A percentile compares a stretch with the other conserved stretches of the same genome.
Conservation (phyloP, 2,888 invertebrate genomes). For the Punctoribates punctum region DNA sequence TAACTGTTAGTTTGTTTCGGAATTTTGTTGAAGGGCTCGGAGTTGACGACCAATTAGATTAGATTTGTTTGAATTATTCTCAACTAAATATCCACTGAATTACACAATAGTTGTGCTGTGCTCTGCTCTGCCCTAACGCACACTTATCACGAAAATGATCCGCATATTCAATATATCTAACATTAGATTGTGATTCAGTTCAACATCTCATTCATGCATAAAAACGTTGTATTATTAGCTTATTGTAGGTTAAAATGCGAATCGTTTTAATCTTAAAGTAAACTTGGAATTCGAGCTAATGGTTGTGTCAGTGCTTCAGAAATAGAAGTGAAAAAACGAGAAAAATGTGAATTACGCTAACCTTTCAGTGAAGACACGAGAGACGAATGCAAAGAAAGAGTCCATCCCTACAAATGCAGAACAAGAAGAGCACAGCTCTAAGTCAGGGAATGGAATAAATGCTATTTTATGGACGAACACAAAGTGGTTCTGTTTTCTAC, state of each 20-base stretch:
- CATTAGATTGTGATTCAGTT: neutral
- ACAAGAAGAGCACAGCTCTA: neutral
- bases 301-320: slow-evolving; percentile 11
- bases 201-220: slow-evolving; percentile 27
- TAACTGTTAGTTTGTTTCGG: too few species aligned
- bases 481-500: slow-evolving; percentile 20
- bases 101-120: neutral
- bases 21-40: too few species aligned
- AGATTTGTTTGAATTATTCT: slow-evolving; percentile 22
- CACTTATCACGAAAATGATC: slow-evolving; percentile 24
- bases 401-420: neutral
- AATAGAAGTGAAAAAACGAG: neutral
- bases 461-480: slow-evolving; percentile 23
- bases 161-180: slow-evolving; percentile 14
- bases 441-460: neutral
- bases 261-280: slow-evolving; percentile 19
- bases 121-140: neutral
- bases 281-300: slow-evolving; percentile 19
- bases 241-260: neutral
- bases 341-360: neutral
- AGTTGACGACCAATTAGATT: slow-evolving; percentile 13
- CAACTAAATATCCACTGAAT: slow-evolving; percentile 5
- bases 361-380: neutral
- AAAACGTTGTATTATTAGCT: slow-evolving; percentile 20
- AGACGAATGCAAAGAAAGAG: slow-evolving; percentile 6